phyloP scores from a whole-genome alignment of 2,113 vertebrate species.

The Poecile atricapillus region DNA sequence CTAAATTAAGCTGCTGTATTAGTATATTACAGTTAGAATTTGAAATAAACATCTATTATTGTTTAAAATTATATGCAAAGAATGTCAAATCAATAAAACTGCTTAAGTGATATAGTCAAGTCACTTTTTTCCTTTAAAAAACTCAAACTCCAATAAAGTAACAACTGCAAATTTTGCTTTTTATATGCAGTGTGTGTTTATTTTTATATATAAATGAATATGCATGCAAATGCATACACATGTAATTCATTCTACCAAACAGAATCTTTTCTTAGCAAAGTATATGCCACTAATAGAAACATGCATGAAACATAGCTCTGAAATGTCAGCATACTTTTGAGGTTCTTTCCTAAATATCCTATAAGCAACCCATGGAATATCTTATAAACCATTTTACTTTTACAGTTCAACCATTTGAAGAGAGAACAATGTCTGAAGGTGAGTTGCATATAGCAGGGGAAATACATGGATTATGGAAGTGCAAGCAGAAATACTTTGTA shows the following conservation, averaged over 20 bases:
- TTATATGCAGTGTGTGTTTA: background rate
- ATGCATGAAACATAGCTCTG: background rate
- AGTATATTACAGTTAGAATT: background rate
- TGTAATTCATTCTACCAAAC: background rate
- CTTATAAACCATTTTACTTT: background rate
- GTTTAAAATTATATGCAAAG: background rate
- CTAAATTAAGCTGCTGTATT: background rate
- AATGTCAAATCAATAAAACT: background rate
- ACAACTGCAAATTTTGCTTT: background rate
- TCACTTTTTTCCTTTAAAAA: background rate
- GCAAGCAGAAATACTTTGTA: background rate
- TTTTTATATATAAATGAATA: background rate
- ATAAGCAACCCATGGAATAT: background rate
- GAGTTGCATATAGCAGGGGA: background rate
- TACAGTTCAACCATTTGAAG: background rate
- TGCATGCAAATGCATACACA: background rate
- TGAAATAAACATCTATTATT: background rate
- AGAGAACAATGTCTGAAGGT: background rate
- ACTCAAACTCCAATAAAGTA: background rate
- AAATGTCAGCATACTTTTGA: background rate
- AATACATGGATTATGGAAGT: background rate
- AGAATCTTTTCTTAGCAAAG: background rate
- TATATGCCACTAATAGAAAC: background rate
- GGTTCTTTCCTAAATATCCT: background rate
- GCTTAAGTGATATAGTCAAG: background rate